Base-by-base conservation (phyloP, 1,140 invertebrate species). In the Psix sp. region DNA sequence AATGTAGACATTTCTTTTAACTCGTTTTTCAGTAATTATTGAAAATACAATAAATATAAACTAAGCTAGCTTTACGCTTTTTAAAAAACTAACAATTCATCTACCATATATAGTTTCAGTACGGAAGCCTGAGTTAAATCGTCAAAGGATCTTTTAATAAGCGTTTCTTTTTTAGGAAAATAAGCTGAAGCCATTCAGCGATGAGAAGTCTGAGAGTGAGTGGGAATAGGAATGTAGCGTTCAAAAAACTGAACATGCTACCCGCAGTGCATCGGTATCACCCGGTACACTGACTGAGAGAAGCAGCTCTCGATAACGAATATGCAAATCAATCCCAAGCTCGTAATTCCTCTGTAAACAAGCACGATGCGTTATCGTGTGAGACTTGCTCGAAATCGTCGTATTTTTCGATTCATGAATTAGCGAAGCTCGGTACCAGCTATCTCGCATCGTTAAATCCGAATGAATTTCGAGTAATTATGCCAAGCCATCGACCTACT, bases 261-360 rank as follows among this genome's bases (percentile, higher is more conserved):
- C 26, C 36, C 62, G 56, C 35, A 49, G 56, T 48, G 35, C 60
- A 74, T 54, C 31, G 60, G 54, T 66, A 59, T 45, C 52, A 33
- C 33, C 52, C 33, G 42, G 60, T 51, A 33, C 38, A 43, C 45
- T 0, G 51, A 26, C 56, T 36, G 67, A 24, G 46, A 56, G 67
- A 46, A 54, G 67, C 54, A 33, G 20, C 70, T 40, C 18, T 45
- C 60, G 70, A 74, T 74, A 74, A 74, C 70, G 60, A 74, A 70
- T 65, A 74, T 74, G 60, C 62, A 73, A 73, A 73, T 73, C 60
- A 65, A 66, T 66, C 29, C 48, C 48, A 49, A 52, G 70, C 60
- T 66, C 60, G 70, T 73, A 73, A 73, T 73, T 73, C 40, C 70
- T 59, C 70, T 68, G 65, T 68, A 68, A 68, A 68, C 63, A 68